A percentile compares a stretch with the other conserved stretches of the same genome.
Evolutionary conservation across 2,113 vertebrate species (phyloP).

Genomic region (Odobenus rosmarus): DNA sequence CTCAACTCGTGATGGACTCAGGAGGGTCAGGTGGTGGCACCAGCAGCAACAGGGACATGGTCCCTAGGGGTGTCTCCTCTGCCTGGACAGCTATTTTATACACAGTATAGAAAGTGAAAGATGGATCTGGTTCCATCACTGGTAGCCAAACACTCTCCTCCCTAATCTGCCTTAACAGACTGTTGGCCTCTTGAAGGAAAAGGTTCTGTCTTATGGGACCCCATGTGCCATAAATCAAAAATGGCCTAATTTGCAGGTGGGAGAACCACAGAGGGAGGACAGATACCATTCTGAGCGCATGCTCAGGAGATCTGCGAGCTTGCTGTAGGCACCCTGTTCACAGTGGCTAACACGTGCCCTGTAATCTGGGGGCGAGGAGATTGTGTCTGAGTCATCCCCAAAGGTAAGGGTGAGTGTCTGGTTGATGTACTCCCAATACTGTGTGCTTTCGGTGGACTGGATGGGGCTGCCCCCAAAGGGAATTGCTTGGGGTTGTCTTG

Average conservation of each 20-base stretch:
- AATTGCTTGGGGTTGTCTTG: background rate
- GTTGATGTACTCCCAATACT: fast-evolving
- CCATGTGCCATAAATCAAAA: fast-evolving
- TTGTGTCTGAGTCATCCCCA: background rate
- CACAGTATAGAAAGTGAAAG: background rate
- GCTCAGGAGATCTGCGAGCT: fast-evolving
- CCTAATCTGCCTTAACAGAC: background rate
- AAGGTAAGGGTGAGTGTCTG: too few relatives aligned
- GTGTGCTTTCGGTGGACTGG: background rate
- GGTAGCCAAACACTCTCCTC: too few relatives aligned
- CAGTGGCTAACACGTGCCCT: background rate
- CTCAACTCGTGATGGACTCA: fast-evolving
- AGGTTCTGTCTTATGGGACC: background rate
- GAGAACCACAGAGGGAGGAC: background rate
- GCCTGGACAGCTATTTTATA: background rate
- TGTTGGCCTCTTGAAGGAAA: background rate
- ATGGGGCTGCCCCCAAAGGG: background rate
- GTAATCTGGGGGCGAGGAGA: background rate
- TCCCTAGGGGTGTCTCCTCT: too few relatives aligned
- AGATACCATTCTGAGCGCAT: fast-evolving
- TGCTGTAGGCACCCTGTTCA: background rate
- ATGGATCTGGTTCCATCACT: background rate
- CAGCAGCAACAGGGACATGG: background rate
- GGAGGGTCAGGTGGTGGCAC: fast-evolving
- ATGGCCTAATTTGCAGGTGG: fast-evolving